Evolutionary conservation across 2,797 vertebrate species (phyloP), one percentile per base, ranked within the genome.

Genomic region (Danio aesculapii): DNA sequence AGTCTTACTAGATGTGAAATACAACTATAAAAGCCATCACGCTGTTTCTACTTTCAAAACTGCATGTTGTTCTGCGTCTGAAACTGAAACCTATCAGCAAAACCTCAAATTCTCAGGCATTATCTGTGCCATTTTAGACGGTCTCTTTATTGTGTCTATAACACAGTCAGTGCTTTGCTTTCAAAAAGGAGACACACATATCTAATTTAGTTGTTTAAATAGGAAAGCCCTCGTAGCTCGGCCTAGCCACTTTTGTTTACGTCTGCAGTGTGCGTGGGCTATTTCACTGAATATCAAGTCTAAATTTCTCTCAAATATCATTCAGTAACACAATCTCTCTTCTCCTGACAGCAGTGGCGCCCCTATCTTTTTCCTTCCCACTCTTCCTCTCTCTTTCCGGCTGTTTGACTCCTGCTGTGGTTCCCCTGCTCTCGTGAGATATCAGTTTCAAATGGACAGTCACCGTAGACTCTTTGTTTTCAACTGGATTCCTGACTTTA

Each of bases 371-470:
- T 47, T 50, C 44, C 30, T 52, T 21, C 74, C 52, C 43, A 67
- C 47, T 52, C 59, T 57, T n/a, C 49, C 19, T 77, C 46, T 67
- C 57, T 66, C 9, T 70, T 53, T 70, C 55, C 47, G 41, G 6
- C 76, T 74, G 53, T 77, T 61, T 77, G 50, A 77, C 63, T 72
- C 74, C 43, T 58, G 77, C 71, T 82, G 64, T 76, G 67, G 53
- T 39, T 46, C 17, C 62, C 73, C 39, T 70, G 52, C 43, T 79
- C 14, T 47, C 16, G 14, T 75, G 53, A 57, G 64, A 53, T 78
- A 83, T 73, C 41, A 11, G 46, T 84, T 81, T 75, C 66, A 81
- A 14, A 14, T 62, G 67, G 69, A 79, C 52, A 50, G 59, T 47
- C 16, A 39, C 49, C 75, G 39, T 41, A 64, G 44, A 73, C 50